These are phyloP conservation scores for Encarsia formosa DNA, from an alignment of 2,888 invertebrate genomes.

Conservation along the genomic window DNA sequence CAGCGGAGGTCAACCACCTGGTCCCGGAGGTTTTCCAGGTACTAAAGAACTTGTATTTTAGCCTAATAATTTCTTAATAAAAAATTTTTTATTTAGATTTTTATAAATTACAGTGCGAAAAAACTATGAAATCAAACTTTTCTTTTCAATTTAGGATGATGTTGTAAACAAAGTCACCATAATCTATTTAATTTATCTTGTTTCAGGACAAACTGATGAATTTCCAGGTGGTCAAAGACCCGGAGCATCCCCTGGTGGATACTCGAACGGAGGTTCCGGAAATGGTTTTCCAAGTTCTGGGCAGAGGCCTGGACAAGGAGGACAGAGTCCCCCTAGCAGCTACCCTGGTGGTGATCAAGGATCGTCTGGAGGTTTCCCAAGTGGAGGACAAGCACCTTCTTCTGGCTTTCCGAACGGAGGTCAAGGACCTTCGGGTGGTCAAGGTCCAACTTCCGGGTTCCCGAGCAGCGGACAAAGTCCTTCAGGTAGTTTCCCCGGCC, in stretches of 20 bases:
- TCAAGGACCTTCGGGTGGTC: slow-evolving; percentile 23
- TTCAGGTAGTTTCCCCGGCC: slow-evolving; percentile 18
- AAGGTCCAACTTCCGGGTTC: too few species aligned
- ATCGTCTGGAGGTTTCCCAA: slow-evolving; percentile 18
- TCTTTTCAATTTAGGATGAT: too few species aligned
- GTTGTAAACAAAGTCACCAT: too few species aligned
- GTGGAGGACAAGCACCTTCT: slow-evolving; percentile 32
- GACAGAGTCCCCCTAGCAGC: slow-evolving; percentile 39
- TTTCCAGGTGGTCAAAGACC: slow-evolving; percentile 34
- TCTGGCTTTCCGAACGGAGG: slow-evolving; percentile 26
- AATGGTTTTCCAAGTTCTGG: slow-evolving; percentile 30
- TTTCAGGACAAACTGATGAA: slow-evolving; percentile 24
- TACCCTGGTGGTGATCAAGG: slow-evolving; percentile 33
- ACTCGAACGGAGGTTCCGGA: slow-evolving; percentile 22
- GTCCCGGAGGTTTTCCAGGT: slow-evolving; percentile 28
- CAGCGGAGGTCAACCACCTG: slow-evolving; percentile 34
- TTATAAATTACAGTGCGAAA: too few species aligned
- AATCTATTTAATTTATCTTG: too few species aligned
- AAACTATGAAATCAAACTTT: too few species aligned
- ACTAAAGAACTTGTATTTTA: background rate
- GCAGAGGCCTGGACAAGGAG: slow-evolving; percentile 35
- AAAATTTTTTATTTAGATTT: too few species aligned
- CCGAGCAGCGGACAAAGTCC: too few species aligned
- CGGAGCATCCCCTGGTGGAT: slow-evolving; percentile 21
- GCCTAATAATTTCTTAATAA: too few species aligned